phyloP scores from a whole-genome alignment of 1,140 invertebrate genomes.

The Amphibalanus amphitrite region DNA sequence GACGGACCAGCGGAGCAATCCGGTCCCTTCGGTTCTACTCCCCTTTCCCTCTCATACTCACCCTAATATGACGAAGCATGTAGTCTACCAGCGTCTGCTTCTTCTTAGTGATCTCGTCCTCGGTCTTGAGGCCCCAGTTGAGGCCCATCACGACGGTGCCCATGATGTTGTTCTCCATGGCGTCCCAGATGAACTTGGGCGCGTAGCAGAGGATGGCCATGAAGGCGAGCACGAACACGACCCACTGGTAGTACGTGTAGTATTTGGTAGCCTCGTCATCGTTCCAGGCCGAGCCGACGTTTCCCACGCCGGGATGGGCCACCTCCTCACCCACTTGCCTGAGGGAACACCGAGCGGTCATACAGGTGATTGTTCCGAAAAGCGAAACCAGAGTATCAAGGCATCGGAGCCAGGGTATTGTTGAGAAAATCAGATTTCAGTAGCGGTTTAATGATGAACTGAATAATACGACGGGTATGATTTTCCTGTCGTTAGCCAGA shows the following conservation, averaged over 20 bases:
- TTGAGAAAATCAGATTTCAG: too few species aligned
- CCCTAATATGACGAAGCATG: conserved; percentile 54
- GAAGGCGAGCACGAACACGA: conserved; percentile 29
- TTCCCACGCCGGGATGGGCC: conserved; percentile 16
- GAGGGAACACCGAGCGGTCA: too few species aligned
- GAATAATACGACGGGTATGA: too few species aligned
- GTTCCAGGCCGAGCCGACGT: neutral
- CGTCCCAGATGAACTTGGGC: conserved; percentile 82
- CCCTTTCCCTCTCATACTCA: too few species aligned
- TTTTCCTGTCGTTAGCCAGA: too few species aligned
- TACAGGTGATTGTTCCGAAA: too few species aligned
- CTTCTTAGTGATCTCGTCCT: conserved; percentile 55
- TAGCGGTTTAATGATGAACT: too few species aligned
- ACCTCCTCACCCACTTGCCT: conserved; percentile 9
- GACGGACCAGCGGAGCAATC: too few species aligned
- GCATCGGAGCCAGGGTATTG: too few species aligned
- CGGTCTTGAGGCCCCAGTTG: conserved; percentile 50
- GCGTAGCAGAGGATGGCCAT: conserved; percentile 77
- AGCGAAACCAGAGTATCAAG: too few species aligned
- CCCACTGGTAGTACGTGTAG: conserved; percentile 32
- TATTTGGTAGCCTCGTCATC: conserved; percentile 16
- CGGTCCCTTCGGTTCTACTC: too few species aligned
- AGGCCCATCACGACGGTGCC: conserved; percentile 64
- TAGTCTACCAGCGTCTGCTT: conserved; percentile 63
- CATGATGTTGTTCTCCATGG: conserved; percentile 61